phyloP scores from a whole-genome alignment of 1,140 invertebrate genomes.

The Bombus pyrosoma region DNA sequence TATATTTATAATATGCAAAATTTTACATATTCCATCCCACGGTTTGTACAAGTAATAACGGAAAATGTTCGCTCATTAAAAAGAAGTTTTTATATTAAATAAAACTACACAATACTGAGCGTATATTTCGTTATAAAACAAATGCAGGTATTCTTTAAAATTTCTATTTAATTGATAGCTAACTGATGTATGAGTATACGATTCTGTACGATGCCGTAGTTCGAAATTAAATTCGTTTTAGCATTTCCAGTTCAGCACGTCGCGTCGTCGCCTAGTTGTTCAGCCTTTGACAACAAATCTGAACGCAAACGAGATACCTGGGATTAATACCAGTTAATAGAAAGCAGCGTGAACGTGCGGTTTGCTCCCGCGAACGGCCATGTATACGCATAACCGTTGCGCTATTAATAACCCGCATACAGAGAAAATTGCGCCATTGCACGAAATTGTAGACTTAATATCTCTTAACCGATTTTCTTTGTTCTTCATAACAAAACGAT shows the following conservation, averaged over 20 bases:
- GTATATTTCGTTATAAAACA: not conserved
- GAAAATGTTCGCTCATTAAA: no score
- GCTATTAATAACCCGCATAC: conserved; percentile 10
- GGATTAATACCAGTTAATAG: not conserved
- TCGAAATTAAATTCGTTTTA: not conserved
- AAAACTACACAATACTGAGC: not conserved
- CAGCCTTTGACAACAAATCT: not conserved
- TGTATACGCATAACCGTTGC: not conserved
- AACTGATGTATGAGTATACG: not conserved
- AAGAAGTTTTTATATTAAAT: no score
- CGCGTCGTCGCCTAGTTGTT: not conserved
- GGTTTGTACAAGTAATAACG: not conserved
- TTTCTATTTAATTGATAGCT: not conserved
- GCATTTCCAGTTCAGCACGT: not conserved
- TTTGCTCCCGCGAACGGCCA: not conserved
- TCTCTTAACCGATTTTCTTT: not conserved
- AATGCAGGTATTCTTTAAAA: not conserved
- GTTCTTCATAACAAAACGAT: conserved; percentile 12
- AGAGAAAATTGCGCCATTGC: not conserved
- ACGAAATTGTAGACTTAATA: conserved; percentile 27
- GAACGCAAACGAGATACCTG: not conserved
- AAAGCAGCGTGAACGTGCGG: not conserved
- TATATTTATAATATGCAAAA: not conserved
- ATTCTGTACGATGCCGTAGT: not conserved
- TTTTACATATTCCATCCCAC: not conserved